Conservation (phyloP, 2,113 vertebrate genomes). For the Syrrhaptes paradoxus region DNA sequence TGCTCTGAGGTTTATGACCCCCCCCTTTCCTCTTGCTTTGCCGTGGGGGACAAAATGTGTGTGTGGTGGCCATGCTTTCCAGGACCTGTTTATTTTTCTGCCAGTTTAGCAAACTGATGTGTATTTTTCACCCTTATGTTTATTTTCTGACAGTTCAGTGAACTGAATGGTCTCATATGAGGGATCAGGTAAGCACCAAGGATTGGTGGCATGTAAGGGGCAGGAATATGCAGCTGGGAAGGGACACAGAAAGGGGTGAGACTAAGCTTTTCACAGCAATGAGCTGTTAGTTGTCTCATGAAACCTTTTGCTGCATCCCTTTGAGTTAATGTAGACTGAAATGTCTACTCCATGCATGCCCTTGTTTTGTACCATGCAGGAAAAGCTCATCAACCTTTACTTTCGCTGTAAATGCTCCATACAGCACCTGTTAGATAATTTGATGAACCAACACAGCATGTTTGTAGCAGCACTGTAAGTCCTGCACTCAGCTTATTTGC, state of each 20-base stretch:
- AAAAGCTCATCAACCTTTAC: neutral
- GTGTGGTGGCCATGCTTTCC: fast-evolving
- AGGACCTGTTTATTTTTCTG: neutral
- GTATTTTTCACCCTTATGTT: neutral
- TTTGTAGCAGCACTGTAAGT: neutral
- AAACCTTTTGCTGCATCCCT: neutral
- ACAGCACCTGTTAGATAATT: neutral
- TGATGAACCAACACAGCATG: neutral
- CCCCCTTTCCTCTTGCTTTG: neutral
- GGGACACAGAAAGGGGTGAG: neutral
- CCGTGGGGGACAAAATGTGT: neutral
- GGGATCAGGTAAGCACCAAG: neutral
- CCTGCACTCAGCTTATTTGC: neutral
- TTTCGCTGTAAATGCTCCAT: neutral
- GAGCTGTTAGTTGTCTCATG: neutral
- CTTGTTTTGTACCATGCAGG: neutral
- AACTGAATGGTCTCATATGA: neutral
- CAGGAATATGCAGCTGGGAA: neutral
- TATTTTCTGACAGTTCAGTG: neutral
- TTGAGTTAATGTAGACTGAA: neutral
- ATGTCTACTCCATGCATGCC: neutral
- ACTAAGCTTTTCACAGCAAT: neutral
- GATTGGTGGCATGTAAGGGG: neutral
- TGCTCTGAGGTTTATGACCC: neutral
- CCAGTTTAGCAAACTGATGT: neutral